Evolutionary conservation across 2,888 invertebrate genomes (phyloP), one percentile per base, ranked within the genome.

Genomic region (Sesamia inferens): DNA sequence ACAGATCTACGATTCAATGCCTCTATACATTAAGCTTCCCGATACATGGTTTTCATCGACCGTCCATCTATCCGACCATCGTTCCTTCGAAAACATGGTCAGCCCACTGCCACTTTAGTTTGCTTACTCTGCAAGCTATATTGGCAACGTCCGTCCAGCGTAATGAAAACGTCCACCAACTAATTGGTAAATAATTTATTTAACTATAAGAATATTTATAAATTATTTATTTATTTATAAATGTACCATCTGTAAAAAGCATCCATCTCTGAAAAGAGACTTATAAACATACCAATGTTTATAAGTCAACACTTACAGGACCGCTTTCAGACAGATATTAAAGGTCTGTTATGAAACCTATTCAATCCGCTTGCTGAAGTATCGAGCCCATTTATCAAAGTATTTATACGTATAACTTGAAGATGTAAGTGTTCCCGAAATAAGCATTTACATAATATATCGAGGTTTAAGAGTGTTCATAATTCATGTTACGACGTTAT

Each of bases 351-450:
- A 51, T 65, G 70, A 69, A 61, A 55, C 68, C 75, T 74, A 83
- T 83, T 83, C 68, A 68, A 68, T 72, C 65, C 65, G 44, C 58
- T 31, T 13, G 14, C 55, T 75, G 63, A 63, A 84, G 71, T 84
- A 84, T 69, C 39, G 65, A 61, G 55, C 75, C 51, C 62, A 81
- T 81, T 81, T 81, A 84, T 81, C 76, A 81, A 69, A 61, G 70
- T 80, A 81, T 83, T 69, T 31, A 31, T 31, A 31, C 31, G 31
- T 81, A 69, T 71, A 81, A 51, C 68, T 62, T 39, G 42, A 31
- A 73, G 58, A 42, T 16, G 66, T 63, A 62, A 24, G 70, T 39
- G 81, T 68, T 47, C 24, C 11, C 22, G 11, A 67, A 74, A 69
- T 51, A 51, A 59, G 57, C 76, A 61, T 80, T 71, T 75, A 68